Base-by-base conservation (phyloP, 2,888 invertebrate genomes). In the Drosophila lacicola region DNA sequence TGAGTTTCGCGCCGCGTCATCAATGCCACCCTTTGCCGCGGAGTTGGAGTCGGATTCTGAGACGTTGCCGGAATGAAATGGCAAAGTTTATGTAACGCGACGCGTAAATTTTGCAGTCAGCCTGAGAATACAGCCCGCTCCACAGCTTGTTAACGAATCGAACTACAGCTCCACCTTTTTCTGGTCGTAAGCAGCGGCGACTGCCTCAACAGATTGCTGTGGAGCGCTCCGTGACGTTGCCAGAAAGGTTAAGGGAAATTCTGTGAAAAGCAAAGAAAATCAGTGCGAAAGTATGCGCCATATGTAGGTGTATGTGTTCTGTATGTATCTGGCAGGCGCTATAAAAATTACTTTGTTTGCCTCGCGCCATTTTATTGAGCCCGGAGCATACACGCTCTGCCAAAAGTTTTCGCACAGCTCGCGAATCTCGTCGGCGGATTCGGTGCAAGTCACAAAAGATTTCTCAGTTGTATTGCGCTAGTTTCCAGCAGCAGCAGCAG, bases 271-370 rank as follows among this genome's bases (percentile, higher is more conserved):
- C 53, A 58, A 49, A 56, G 64, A 46, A 76, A 76, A 76, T 76
- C 72, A 64, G 57, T 56, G 67, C 64, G 41, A 67, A 70, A 67
- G 64, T 72, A 70, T 65, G 62, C 58, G 41, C 57, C 77, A 80
- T 72, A 68, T 41, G 9, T 39, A 3, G 14, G 17, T 42, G 42
- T 33, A n/a, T 36, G 44, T 45, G 41, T 25, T n/a, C 9, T 14
- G 14, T 55, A 8, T 54, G 41, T 66, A 41, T 72, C 17, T 65
- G 57, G 58, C 70, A 66, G 74, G 36, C 65, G 77, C 74, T 78
- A 78, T 88, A 87, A 87, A 83, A 87, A 89, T 84, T 87, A 88
- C 83, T 88, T 84, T 84, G 83, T 84, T 84, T 87, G 88, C 75
- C 82, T 78, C 82, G 78, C 87, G 83, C 88, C 76, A 78, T 87